A percentile compares a stretch with the other conserved stretches of the same genome.
Conservation (phyloP, 2,113 vertebrate species). For the Hemiscyllium ocellatum region DNA sequence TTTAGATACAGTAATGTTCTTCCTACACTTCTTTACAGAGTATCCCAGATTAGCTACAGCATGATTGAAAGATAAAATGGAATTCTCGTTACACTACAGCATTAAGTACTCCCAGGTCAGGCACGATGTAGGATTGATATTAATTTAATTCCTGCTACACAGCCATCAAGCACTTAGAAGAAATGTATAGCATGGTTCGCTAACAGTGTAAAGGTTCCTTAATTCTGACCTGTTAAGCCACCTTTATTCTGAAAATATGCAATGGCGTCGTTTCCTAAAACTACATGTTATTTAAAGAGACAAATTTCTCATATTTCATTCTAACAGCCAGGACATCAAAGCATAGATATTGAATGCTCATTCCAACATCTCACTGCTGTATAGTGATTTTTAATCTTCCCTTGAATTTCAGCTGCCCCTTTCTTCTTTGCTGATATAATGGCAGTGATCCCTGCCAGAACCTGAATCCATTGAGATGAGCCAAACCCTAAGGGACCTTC, state of each 20-base stretch:
- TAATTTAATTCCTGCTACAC: background rate
- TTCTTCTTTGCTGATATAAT: background rate
- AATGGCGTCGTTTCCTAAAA: background rate
- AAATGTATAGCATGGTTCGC: background rate
- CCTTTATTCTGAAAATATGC: background rate
- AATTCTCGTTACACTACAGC: background rate
- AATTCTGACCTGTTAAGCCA: background rate
- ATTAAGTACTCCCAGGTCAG: background rate
- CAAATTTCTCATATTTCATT: background rate
- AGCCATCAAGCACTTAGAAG: background rate
- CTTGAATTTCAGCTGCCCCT: background rate
- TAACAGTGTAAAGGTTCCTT: background rate
- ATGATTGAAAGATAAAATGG: background rate
- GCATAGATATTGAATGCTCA: background rate
- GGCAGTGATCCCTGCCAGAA: too few species aligned
- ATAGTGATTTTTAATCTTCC: background rate
- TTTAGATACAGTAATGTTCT: background rate
- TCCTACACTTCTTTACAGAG: background rate
- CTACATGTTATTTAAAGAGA: background rate
- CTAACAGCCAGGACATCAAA: background rate
- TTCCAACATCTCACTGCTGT: background rate
- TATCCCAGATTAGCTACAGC: background rate
- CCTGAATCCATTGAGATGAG: too few species aligned
- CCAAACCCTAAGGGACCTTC: background rate
- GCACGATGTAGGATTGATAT: background rate